Evolutionary conservation across 1,140 invertebrate genomes (phyloP), one percentile per base, ranked within the genome.

Genomic region (Pemphigus obesinymphae): DNA sequence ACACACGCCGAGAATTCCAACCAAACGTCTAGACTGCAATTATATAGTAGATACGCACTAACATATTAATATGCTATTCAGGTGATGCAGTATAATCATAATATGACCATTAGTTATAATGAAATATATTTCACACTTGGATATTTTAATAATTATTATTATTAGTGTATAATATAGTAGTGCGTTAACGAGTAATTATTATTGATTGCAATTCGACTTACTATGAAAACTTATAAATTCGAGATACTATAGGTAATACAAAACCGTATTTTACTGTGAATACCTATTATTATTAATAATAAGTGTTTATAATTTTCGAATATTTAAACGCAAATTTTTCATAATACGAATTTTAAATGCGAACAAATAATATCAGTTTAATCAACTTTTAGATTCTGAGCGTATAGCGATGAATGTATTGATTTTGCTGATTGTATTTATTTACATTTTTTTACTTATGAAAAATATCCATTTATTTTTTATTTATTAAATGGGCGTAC

Each of bases 111-210:
- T 43, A 70, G 1, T 48, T 48, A 31, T 48, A 48, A 48, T 48
- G 68, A 72, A 48, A 72, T 72, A 72, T 23, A 48, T 72, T 72
- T 72, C 40, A 29, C 68, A 48, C 43, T 29, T 48, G 15, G 26
- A 29, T 45, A 48, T 48, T 29, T 26, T 70, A 40, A 70, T 70
- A 72, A 72, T 48, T 29, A 72, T 72, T 3, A 29, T 70, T 26
- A 26, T 1, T 15, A 43, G 3, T 11, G 29, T 20, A n/a, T n/a
- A n/a, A n/a, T 48, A 66, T 20, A n/a, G 61, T 34, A 15, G 45
- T 34, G 31, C 31, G 20, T 34, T 66, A 66, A 66, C 17, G 26
- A 61, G 29, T 58, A 58, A 58, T 23, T 58, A n/a, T n/a, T n/a
- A n/a, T n/a, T 58, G 13, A 58, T 58, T 58, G 53, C 53, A 58